Evolutionary conservation across 2,797 vertebrate genomes (phyloP).

Genomic region (Cyprinella venusta): DNA sequence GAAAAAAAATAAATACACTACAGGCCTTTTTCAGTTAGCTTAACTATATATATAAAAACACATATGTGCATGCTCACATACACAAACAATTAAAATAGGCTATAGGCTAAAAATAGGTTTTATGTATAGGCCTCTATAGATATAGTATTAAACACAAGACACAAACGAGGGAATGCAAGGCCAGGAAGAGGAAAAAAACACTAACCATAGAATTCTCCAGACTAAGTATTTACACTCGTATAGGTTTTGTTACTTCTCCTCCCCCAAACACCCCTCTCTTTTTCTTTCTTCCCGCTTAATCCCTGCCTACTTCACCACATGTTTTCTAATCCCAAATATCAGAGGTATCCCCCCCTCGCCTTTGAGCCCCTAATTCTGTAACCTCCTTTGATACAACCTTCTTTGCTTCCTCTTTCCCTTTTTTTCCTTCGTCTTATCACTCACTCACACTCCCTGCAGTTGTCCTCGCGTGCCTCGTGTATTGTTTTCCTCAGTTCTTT

Average conservation of each 20-base stretch:
- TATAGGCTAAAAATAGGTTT: neutral
- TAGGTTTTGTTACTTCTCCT: conserved; percentile 61
- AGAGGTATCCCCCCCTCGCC: conserved; percentile 66
- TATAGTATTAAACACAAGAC: neutral
- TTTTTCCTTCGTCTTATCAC: conserved; percentile 54
- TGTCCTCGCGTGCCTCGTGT: conserved; percentile 52
- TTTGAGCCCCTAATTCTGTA: conserved; percentile 69
- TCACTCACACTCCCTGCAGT: conserved; percentile 62
- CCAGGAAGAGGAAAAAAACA: conserved; percentile 63
- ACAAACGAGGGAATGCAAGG: conserved; percentile 35
- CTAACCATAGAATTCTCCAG: conserved; percentile 65
- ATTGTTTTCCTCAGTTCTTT: conserved; percentile 9
- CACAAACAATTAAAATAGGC: neutral
- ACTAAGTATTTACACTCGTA: conserved; percentile 68
- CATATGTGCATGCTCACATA: too few species aligned
- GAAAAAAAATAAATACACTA: too few species aligned
- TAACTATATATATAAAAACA: too few species aligned
- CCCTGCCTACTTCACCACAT: conserved; percentile 75
- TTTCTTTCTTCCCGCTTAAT: conserved; percentile 72
- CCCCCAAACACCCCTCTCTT: conserved; percentile 72
- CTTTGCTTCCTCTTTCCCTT: conserved; percentile 35
- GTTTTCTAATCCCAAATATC: conserved; percentile 80
- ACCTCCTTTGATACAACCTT: conserved; percentile 64
- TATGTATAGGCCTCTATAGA: too few species aligned
- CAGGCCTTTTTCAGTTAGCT: neutral